These are phyloP conservation scores for Craniophora ligustri DNA, from an alignment of 2,888 invertebrate species.

Conservation along the genomic window DNA sequence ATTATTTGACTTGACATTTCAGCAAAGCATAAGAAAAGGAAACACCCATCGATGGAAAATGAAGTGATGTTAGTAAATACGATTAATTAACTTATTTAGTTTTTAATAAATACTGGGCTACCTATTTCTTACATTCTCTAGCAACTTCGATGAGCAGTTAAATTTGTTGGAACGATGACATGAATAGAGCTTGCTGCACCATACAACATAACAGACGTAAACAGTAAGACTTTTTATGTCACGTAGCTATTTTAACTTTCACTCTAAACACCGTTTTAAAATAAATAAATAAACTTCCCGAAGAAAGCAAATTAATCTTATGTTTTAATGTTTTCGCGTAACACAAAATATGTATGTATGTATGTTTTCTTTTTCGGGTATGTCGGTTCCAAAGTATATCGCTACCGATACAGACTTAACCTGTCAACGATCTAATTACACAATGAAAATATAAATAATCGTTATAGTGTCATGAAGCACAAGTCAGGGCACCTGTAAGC, in stretches of 20 bases:
- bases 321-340: constrained; percentile 48
- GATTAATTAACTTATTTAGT: too few species aligned
- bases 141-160: too few species aligned
- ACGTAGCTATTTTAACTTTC: constrained; percentile 77
- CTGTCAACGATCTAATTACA: too few species aligned
- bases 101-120: too few species aligned
- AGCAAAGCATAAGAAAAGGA: too few species aligned
- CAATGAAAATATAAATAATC: too few species aligned
- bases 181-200: neutral
- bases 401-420: constrained; percentile 21
- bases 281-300: constrained; percentile 74
- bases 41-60: too few species aligned
- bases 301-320: constrained; percentile 80
- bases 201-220: neutral
- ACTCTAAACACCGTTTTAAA: constrained; percentile 71
- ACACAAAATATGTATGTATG: constrained; percentile 55
- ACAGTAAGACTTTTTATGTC: constrained; percentile 50
- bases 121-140: too few species aligned
- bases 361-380: constrained; percentile 76
- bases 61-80: too few species aligned
- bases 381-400: constrained; percentile 25
- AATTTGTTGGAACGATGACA: too few species aligned
- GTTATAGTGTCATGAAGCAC: constrained; percentile 18
- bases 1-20: too few species aligned
- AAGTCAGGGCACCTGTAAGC: constrained; percentile 56